Conservation (phyloP, 1,140 invertebrate genomes). For the Bilobella aurantiaca region DNA sequence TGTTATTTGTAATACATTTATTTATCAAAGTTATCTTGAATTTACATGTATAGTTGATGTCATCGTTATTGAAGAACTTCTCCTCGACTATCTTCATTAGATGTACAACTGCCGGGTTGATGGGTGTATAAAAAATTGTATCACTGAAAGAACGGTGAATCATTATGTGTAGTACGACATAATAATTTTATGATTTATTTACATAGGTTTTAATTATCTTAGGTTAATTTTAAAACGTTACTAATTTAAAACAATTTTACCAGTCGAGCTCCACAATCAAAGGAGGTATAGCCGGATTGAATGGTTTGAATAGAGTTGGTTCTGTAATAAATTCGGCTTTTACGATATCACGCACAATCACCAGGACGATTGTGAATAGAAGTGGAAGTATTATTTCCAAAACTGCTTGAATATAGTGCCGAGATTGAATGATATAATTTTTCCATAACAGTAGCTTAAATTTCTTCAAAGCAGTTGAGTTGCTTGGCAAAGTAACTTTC, state of each 20-base stretch:
- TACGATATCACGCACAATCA: constrained; percentile 44
- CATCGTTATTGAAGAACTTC: constrained; percentile 10
- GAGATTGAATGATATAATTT: constrained; percentile 24
- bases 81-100: constrained; percentile 12
- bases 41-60: constrained; percentile 20
- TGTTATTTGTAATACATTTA: not conserved
- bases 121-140: constrained; percentile 20
- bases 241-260: too few species aligned
- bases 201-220: not conserved
- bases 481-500: too few species aligned
- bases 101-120: constrained; percentile 8
- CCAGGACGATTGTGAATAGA: constrained; percentile 56
- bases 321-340: constrained; percentile 38
- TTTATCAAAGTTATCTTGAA: too few species aligned
- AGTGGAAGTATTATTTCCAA: constrained; percentile 61
- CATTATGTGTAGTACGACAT: too few species aligned
- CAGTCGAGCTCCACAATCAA: constrained; percentile 20
- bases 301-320: constrained; percentile 44
- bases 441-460: constrained; percentile 27
- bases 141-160: constrained; percentile 14
- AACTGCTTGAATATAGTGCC: constrained; percentile 40
- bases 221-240: not conserved
- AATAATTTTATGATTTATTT: not conserved
- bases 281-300: constrained; percentile 36
- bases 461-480: constrained; percentile 7